Base-by-base conservation (phyloP, 1,140 invertebrate species). In the Colletes gigas region DNA sequence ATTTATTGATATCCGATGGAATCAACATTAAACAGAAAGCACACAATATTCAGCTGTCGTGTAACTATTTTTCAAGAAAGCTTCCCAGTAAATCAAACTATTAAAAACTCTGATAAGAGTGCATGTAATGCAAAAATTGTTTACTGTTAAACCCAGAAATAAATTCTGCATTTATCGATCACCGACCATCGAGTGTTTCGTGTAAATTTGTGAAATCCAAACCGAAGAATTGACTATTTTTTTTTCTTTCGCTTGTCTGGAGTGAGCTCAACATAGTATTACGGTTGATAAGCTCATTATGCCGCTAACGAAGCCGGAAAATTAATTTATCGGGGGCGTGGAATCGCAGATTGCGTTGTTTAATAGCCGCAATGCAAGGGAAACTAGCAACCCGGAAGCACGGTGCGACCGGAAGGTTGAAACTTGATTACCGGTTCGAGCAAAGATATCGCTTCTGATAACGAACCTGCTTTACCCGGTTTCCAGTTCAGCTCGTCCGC, bases 341-440 rank as follows among this genome's bases (percentile, higher is more conserved):
- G 75, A 87, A 87, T 82, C 85, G 59, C 82, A 77, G 82, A 87
- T 87, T 75, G 82, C 85, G 85, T 87, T 87, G 86, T 86, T 87
- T 87, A 83, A 86, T 82, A 78, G 82, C 59, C 75, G 59, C 76
- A 57, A 78, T 54, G 83, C 44, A 66, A 72, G 84, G 63, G 65
- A 78, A 72, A 79, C 68, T 19, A 62, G 68, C 62, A 78, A 81
- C 73, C 85, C 83, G 84, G 84, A 86, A 86, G 44, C 60, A 39
- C 39, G 62, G 15, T 1, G 71, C 52, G 66, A 86, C 55, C 84
- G 71, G 72, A 86, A 86, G 84, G 68, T 77, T 82, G 76, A 77
- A 62, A 72, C 84, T 81, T 80, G 77, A 87, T 86, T 86, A 83
- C 81, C 68, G 77, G 52, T 68, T 57, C 72, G 71, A 67, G 47